These are phyloP conservation scores for Idaea straminata DNA, from an alignment of 2,888 invertebrate species.

Conservation along the genomic window DNA sequence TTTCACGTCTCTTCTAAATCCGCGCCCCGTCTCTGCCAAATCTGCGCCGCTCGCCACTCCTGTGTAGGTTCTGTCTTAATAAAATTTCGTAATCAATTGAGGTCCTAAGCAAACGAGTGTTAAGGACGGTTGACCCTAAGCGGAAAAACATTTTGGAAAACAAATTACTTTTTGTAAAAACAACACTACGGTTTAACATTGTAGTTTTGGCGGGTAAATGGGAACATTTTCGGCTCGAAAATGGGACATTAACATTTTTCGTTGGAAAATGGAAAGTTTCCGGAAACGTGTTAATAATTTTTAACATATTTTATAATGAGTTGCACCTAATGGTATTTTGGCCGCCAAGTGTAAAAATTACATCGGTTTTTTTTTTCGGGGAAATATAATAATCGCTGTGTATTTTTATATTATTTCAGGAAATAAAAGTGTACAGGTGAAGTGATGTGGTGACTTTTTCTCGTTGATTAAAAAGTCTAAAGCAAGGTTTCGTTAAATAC, in stretches of 20 bases:
- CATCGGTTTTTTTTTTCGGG: too few species aligned
- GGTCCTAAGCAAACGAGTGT: not conserved
- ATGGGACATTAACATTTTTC: not conserved
- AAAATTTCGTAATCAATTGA: not conserved
- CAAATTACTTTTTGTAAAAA: not conserved
- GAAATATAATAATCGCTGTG: too few species aligned
- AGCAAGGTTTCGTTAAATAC: too few species aligned
- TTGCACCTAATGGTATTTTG: too few species aligned
- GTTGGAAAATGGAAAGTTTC: not conserved
- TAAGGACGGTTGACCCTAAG: not conserved
- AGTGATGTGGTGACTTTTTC: too few species aligned
- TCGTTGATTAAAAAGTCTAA: too few species aligned
- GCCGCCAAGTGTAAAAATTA: too few species aligned
- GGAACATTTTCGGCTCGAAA: not conserved
- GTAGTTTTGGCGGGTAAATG: slow-evolving; percentile 1
- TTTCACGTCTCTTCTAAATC: not conserved
- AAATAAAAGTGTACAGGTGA: too few species aligned
- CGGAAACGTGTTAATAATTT: not conserved
- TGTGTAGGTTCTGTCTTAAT: not conserved
- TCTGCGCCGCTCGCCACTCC: not conserved
- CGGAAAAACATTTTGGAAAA: not conserved
- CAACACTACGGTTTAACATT: not conserved
- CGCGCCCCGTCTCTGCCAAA: not conserved
- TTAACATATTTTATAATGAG: not conserved
- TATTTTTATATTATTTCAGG: too few species aligned